Base-by-base conservation (phyloP, 2,888 invertebrate genomes). In the Fragum sueziense region DNA sequence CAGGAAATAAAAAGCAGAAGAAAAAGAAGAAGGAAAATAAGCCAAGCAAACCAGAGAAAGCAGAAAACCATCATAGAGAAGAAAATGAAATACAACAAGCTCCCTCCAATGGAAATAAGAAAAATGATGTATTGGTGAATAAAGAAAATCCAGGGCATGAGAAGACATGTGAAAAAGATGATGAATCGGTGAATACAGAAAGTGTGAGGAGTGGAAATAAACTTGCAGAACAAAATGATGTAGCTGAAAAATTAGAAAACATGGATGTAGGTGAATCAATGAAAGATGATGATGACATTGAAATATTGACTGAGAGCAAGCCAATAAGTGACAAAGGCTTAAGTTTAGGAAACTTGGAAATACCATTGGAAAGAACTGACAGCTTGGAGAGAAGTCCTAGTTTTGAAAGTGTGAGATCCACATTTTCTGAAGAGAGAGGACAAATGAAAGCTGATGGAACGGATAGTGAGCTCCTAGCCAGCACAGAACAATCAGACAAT, bases 401-500 rank as follows among this genome's bases (percentile, higher is more conserved):
- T 65, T 65, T 41, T 37, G 65, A 65, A 41, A 65, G 65, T 65
- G 65, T 41, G 6, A 65, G 65, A 31, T 65, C 65, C 0, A 41
- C 37, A 11, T 41, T 65, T 14, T 65, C 65, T 41, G 65, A 65
- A 65, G 65, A 65, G 25, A 65, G 65, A 27, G 34, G 22, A 27
- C 65, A 34, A 6, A 3, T 11, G 7, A 65, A 65, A 47, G 29
- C 25, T 52, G 52, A 52, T 14, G 69, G 69, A 25, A 52, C 69
- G 29, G 52, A 51, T 31, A 52, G 29, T 69, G 69, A 69, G 22
- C n/a, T 69, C 9, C n/a, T 69, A n/a, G 69, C 51, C 29, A 69
- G 69, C 22, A 51, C 51, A 52, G 69, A 69, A 11, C 54, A 33
- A 1, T 69, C 54, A 22, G 74, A 74, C n/a, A 72, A 62, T 51